A percentile compares a stretch with the other conserved stretches of the same genome.
Evolutionary conservation across 1,140 invertebrate species (phyloP).

Genomic region (Calephelis nemesis): DNA sequence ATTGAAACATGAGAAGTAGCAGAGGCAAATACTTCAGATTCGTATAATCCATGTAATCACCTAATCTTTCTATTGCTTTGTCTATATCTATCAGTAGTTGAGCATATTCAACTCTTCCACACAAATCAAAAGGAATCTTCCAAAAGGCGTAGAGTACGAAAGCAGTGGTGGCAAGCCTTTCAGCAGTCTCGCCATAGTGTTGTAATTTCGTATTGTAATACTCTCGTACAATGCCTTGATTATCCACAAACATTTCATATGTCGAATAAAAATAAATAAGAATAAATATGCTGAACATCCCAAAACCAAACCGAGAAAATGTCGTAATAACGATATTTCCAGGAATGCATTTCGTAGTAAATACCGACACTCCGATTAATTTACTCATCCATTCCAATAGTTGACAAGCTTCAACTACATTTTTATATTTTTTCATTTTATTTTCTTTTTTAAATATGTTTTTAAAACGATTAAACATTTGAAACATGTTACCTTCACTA

Average conservation of each 20-base stretch:
- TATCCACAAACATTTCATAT: conserved; percentile 35
- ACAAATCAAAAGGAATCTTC: conserved; percentile 49
- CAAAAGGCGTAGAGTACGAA: conserved; percentile 48
- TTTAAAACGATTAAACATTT: conserved; percentile 1
- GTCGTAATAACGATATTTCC: conserved; percentile 19
- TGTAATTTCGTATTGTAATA: conserved; percentile 53
- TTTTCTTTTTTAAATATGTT: conserved; percentile 3
- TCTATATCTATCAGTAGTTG: conserved; percentile 44
- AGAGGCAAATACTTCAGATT: conserved; percentile 31
- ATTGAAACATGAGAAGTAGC: conserved; percentile 32
- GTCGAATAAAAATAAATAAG: conserved; percentile 44
- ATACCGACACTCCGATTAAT: conserved; percentile 31
- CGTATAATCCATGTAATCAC: conserved; percentile 37
- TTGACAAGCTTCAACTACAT: conserved; percentile 37
- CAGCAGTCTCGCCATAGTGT: conserved; percentile 55
- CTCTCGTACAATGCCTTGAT: conserved; percentile 47
- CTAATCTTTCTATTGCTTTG: conserved; percentile 37
- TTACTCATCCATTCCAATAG: conserved; percentile 29
- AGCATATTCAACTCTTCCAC: conserved; percentile 32
- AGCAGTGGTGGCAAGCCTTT: conserved; percentile 37
- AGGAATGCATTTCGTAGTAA: conserved; percentile 27
- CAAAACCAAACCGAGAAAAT: conserved; percentile 42
- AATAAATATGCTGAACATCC: conserved; percentile 42
- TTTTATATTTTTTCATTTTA: conserved; percentile 27
- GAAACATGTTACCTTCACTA: neutral